phyloP scores from a whole-genome alignment of 1,140 invertebrate species.

The Spodoptera litura region DNA sequence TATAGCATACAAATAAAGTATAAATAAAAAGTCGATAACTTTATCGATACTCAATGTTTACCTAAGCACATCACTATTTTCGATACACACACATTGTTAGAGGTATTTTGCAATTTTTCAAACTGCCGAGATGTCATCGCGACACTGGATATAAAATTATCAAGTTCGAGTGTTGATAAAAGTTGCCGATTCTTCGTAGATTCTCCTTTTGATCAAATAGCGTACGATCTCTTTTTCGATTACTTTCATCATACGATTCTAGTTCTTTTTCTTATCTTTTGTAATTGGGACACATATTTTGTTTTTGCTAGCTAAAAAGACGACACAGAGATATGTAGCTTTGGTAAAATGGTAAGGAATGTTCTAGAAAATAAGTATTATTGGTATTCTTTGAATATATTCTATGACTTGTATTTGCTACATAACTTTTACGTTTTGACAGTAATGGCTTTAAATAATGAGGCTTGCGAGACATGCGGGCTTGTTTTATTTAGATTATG shows the following conservation, averaged over 20 bases:
- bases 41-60: slow-evolving; percentile 22
- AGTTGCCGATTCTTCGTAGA: slow-evolving; percentile 17
- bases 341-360: neutral
- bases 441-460: neutral
- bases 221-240: neutral
- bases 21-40: neutral
- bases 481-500: neutral
- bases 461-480: neutral
- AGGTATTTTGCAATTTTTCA: slow-evolving; percentile 42
- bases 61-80: neutral
- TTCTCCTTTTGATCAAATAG: neutral
- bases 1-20: too few relatives aligned
- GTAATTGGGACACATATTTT: neutral
- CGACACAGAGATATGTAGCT: slow-evolving; percentile 1
- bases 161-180: slow-evolving; percentile 29
- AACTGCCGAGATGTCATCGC: slow-evolving; percentile 42
- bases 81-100: slow-evolving; percentile 21
- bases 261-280: neutral
- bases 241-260: neutral
- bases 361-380: neutral
- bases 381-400: slow-evolving; percentile 9
- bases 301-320: neutral
- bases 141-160: slow-evolving; percentile 33
- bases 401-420: neutral
- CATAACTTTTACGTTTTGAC: neutral